phyloP scores from a whole-genome alignment of 2,797 vertebrate species.

The Podarcis siculus region DNA sequence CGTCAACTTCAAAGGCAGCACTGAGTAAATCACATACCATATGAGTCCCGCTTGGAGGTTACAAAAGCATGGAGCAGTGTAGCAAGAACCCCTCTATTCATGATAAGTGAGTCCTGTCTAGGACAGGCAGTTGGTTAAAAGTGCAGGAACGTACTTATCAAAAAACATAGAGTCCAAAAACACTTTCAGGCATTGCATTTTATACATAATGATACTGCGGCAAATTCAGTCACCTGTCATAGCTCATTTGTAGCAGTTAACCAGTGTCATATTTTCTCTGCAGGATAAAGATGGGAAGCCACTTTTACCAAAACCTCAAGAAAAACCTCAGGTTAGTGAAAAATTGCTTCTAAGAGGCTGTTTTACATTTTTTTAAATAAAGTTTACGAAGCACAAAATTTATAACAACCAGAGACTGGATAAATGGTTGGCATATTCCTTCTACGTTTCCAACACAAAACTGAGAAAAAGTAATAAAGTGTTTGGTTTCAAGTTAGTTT shows the following conservation, averaged over 20 bases:
- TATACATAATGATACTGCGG: background rate
- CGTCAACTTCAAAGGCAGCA: background rate
- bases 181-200: background rate
- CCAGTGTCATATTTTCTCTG: background rate
- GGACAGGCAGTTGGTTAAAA: background rate
- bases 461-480: background rate
- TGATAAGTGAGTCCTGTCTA: background rate
- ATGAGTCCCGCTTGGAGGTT: background rate
- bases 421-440: background rate
- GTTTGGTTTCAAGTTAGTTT: background rate
- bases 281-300: slow-evolving; percentile 79
- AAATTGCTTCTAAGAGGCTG: background rate
- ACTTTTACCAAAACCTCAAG: slow-evolving; percentile 62
- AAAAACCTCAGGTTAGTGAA: slow-evolving; percentile 67
- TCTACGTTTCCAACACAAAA: background rate
- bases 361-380: background rate
- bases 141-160: background rate
- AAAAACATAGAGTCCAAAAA: background rate
- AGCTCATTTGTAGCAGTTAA: background rate
- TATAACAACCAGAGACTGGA: background rate
- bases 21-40: background rate
- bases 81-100: background rate
- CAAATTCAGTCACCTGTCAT: background rate
- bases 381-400: background rate
- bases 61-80: background rate